Percentiles rank a stretch among this genome's conserved stretches.
Conservation (phyloP, 2,113 vertebrate species). For the Grantiella picta region DNA sequence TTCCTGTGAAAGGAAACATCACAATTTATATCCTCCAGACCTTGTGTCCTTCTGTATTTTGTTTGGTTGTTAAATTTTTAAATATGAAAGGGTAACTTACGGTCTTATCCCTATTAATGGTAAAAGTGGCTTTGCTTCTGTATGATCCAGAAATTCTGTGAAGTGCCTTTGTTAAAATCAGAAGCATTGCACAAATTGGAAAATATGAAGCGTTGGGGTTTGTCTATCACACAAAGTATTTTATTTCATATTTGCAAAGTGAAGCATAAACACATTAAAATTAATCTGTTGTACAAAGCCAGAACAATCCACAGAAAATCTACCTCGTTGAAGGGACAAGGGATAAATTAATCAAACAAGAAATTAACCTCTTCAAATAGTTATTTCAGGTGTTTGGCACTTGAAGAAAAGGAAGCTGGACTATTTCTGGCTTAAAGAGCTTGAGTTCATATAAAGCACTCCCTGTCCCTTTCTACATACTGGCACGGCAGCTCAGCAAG, state of each 20-base stretch:
- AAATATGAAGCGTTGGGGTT: neutral
- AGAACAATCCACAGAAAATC: neutral
- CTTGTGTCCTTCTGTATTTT: neutral
- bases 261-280: neutral
- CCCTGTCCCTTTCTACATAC: neutral
- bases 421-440: neutral
- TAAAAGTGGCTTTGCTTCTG: neutral
- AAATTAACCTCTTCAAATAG: neutral
- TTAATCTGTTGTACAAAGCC: neutral
- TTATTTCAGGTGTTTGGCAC: neutral
- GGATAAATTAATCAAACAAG: neutral
- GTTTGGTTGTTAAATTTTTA: conserved; percentile 6
- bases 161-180: neutral
- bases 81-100: neutral
- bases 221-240: neutral
- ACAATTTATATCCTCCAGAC: conserved; percentile 1
- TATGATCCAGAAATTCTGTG: neutral
- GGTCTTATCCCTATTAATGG: neutral
- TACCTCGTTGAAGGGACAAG: neutral
- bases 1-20: conserved; percentile 11
- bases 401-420: neutral
- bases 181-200: neutral
- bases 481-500: neutral
- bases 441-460: neutral
- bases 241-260: neutral